Conservation (phyloP, 2,888 invertebrate species). For the Tipula confusa region DNA sequence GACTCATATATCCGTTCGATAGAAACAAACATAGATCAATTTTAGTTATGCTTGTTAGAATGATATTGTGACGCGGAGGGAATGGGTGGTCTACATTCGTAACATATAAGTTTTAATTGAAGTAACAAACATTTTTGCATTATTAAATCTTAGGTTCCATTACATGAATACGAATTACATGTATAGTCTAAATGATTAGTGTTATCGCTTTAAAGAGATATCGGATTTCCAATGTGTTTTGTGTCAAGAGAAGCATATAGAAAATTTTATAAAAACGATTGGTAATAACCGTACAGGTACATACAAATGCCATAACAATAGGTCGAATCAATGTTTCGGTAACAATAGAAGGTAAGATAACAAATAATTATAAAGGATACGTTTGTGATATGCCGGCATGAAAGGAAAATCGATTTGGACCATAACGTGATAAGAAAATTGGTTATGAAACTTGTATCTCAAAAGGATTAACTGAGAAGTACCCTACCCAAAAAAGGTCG, state of each 20-base stretch:
- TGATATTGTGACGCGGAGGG: background rate
- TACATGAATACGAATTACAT: background rate
- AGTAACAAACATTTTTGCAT: background rate
- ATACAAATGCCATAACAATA: background rate
- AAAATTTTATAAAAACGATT: no score
- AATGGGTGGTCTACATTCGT: background rate
- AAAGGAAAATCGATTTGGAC: no score
- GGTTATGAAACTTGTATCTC: no score
- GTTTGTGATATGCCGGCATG: no score
- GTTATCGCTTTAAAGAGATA: background rate
- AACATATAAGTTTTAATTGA: background rate
- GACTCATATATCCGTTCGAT: background rate
- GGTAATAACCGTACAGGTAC: no score
- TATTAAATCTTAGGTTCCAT: background rate
- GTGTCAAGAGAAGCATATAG: background rate
- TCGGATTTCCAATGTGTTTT: background rate
- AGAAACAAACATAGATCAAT: background rate
- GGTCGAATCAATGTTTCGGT: background rate
- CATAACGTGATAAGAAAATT: no score
- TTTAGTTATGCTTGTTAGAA: background rate
- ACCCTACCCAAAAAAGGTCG: no score
- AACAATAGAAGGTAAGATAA: no score
- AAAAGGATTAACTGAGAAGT: no score
- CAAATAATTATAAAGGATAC: no score
- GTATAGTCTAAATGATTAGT: no score